phyloP scores from a whole-genome alignment of 2,113 vertebrate species.

The Scalopus aquaticus region DNA sequence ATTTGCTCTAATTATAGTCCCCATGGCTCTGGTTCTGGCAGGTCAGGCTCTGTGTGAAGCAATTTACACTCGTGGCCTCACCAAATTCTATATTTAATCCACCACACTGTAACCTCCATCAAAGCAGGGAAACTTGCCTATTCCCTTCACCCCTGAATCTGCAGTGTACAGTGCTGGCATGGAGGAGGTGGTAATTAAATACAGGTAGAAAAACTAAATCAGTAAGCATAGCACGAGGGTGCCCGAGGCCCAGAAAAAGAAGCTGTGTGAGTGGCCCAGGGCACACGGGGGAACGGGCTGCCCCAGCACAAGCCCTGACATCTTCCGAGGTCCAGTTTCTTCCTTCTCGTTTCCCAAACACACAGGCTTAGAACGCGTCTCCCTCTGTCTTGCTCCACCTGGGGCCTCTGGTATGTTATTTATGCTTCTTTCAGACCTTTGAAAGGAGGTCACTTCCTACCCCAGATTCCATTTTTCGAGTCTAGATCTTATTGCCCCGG shows the following conservation, averaged over 20 bases:
- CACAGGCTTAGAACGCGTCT: neutral
- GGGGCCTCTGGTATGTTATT: neutral
- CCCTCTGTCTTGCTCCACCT: neutral
- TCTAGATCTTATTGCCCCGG: neutral
- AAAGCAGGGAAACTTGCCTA: neutral
- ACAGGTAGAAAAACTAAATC: neutral
- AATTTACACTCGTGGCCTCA: conserved; percentile 27
- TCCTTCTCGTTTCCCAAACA: neutral
- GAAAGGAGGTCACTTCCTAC: neutral
- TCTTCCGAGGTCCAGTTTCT: neutral
- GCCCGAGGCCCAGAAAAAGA: neutral
- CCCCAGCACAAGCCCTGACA: neutral
- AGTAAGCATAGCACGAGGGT: neutral
- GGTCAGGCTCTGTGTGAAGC: neutral
- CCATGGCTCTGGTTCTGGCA: neutral
- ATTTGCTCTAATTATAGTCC: conserved; percentile 68
- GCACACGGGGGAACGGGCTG: neutral
- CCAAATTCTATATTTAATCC: conserved; percentile 69
- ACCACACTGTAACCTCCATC: conserved; percentile 46
- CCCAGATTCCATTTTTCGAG: neutral
- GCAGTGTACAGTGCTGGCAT: neutral
- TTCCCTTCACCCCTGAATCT: neutral
- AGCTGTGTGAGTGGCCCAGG: neutral
- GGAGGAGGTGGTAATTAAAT: neutral
- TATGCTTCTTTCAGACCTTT: neutral